These are phyloP conservation scores for Chlorodrepanis virens DNA, from an alignment of 2,113 vertebrate species.

Conservation along the genomic window DNA sequence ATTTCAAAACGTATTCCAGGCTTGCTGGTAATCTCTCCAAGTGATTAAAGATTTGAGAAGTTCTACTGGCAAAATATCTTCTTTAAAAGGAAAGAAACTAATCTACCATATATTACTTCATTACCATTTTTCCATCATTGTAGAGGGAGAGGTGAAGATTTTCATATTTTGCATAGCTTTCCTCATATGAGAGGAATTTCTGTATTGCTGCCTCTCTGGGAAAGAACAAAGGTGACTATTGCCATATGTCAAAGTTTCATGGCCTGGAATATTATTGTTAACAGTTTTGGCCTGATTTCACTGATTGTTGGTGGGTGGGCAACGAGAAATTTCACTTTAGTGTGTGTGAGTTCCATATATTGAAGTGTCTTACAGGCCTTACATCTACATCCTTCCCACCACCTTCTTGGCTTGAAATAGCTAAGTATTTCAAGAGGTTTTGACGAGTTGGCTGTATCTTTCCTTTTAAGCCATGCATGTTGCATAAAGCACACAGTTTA, in stretches of 20 bases:
- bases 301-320: not conserved
- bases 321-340: not conserved
- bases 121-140: slow-evolving; percentile 15
- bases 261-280: not conserved
- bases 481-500: not conserved
- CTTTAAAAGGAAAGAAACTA: not conserved
- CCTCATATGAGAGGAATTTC: not conserved
- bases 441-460: not conserved
- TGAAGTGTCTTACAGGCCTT: not conserved
- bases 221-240: not conserved
- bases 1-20: not conserved
- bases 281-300: not conserved
- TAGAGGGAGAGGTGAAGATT: not conserved
- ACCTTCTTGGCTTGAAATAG: not conserved
- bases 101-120: not conserved
- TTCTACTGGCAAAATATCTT: not conserved
- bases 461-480: not conserved
- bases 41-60: slow-evolving; percentile 20
- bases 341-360: not conserved
- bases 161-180: not conserved
- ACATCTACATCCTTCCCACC: not conserved
- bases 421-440: not conserved
- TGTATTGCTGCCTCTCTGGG: not conserved
- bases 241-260: not conserved
- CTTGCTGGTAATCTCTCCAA: slow-evolving; percentile 4